phyloP scores from a whole-genome alignment of 2,113 vertebrate species.

The Gobius niger region DNA sequence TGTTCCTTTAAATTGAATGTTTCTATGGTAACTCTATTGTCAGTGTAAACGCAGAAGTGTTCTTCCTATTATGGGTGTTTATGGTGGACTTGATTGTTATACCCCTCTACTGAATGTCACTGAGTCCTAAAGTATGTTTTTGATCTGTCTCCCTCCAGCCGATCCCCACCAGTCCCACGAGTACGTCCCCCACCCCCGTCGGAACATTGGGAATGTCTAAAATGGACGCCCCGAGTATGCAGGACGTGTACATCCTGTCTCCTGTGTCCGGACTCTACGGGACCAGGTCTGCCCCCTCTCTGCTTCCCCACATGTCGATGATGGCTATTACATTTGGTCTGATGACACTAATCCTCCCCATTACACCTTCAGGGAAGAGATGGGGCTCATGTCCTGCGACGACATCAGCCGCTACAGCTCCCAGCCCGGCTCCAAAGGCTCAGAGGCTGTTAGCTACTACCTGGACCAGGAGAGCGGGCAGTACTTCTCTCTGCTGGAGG shows the following conservation, averaged over 20 bases:
- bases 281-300: constrained; percentile 77
- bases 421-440: constrained; percentile 81
- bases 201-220: constrained; percentile 85
- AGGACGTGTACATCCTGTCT: constrained; percentile 88
- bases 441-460: constrained; percentile 84
- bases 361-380: constrained; percentile 79
- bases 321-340: constrained; percentile 24
- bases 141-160: constrained; percentile 68
- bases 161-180: constrained; percentile 82
- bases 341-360: constrained; percentile 15
- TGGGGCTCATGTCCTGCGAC: constrained; percentile 84
- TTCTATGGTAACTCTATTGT: no score
- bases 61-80: no score
- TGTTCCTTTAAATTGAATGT: no score
- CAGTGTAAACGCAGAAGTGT: no score
- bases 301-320: constrained; percentile 17
- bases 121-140: background rate
- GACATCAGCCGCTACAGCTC: constrained; percentile 86
- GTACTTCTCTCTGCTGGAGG: constrained; percentile 81
- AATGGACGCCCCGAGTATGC: constrained; percentile 82
- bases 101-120: no score
- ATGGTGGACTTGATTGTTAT: no score
- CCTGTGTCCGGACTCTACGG: constrained; percentile 85
- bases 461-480: constrained; percentile 85
- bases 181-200: constrained; percentile 82